Base-by-base conservation (phyloP, 2,797 vertebrate species). In the Sebastes miniatus region DNA sequence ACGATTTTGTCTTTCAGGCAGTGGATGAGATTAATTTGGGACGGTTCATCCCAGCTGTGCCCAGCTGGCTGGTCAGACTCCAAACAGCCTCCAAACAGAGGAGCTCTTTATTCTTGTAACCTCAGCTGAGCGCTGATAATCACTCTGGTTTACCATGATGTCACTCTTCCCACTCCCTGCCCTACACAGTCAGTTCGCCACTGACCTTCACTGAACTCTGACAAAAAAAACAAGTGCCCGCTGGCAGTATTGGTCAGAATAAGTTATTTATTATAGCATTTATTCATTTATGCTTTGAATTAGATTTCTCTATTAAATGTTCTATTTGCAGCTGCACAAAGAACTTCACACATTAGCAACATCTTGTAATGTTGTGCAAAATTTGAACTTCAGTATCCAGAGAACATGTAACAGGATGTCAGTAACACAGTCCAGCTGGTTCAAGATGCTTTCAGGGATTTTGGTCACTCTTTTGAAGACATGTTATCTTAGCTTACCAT, bases 11-110 rank as follows among this genome's bases (percentile, higher is more conserved):
- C 25, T 72, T 8, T 8, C 43, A 72, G 31, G 31, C 61, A 18
- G 56, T 18, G 64, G 50, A 34, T 71, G 62, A 69, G 34, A 79
- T 68, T 67, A 25, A 73, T 70, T 62, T 69, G 36, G 27, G 47
- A 68, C 6, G 12, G 66, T 71, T 77, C 12, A 56, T 72, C 69
- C 78, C 74, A 73, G 76, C 76, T 63, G 36, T 70, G 39, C 58
- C 65, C 83, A 85, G 86, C 85, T 80, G 81, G 71, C 71, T 73
- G 71, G 32, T 69, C 67, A 8, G 36, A 50, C 36, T 74, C 81
- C 84, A 77, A 66, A 77, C 69, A 50, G 52, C 73, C 36, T 65
- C 47, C 68, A 69, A 77, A 92, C 90, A 92, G 78, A 87, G 25
- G 25, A 81, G 31, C 70, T 79, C 84, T 87, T 90, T 92, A 74